phyloP scores from a whole-genome alignment of 2,888 invertebrate genomes.

The Dicyrtoma fusca region DNA sequence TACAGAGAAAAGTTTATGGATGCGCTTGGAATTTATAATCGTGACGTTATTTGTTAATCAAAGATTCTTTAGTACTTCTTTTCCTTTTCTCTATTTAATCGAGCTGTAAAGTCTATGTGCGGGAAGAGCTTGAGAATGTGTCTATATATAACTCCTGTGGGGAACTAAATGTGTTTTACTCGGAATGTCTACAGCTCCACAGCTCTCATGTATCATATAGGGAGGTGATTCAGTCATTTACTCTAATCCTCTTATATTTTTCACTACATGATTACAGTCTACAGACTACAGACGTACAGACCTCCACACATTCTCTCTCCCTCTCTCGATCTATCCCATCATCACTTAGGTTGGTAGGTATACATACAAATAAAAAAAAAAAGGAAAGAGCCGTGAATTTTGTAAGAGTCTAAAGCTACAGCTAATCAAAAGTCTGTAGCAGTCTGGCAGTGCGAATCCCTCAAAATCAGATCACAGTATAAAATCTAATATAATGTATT shows the following conservation, averaged over 20 bases:
- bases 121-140: neutral
- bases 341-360: too few relatives aligned
- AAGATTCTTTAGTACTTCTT: conserved; percentile 23
- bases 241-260: too few relatives aligned
- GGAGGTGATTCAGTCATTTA: too few relatives aligned
- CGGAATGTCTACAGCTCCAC: neutral
- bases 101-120: neutral
- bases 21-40: conserved; percentile 36
- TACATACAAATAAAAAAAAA: too few relatives aligned
- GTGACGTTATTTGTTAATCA: conserved; percentile 36
- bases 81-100: neutral
- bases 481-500: too few relatives aligned
- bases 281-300: too few relatives aligned
- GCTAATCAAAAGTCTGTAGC: too few relatives aligned
- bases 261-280: too few relatives aligned
- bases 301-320: neutral
- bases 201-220: neutral
- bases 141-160: neutral
- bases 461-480: too few relatives aligned
- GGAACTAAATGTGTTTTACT: neutral
- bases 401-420: neutral
- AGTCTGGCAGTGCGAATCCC: too few relatives aligned
- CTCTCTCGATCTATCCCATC: neutral
- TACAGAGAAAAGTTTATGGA: conserved; percentile 21
- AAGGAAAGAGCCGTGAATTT: neutral